phyloP scores from a whole-genome alignment of 2,113 vertebrate genomes.

The Anguilla rostrata region DNA sequence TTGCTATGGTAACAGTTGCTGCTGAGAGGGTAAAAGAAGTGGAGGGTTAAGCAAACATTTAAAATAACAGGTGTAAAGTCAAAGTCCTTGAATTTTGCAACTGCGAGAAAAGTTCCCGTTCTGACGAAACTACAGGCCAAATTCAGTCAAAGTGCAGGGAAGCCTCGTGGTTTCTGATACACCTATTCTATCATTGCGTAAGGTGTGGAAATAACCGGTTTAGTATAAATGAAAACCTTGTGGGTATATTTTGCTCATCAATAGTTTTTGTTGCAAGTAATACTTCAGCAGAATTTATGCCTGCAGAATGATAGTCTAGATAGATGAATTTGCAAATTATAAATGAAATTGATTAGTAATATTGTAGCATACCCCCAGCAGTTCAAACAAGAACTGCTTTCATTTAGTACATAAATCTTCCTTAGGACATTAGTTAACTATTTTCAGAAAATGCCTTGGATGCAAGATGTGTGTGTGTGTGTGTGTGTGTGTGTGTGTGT shows the following conservation, averaged over 20 bases:
- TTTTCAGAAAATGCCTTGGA: background rate
- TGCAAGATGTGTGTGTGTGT: too few relatives aligned
- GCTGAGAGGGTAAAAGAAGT: background rate
- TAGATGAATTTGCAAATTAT: too few relatives aligned
- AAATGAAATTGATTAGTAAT: background rate
- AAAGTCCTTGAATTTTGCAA: conserved; percentile 12
- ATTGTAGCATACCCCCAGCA: background rate
- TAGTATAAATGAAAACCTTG: too few relatives aligned
- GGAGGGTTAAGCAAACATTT: conserved; percentile 21
- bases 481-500: too few relatives aligned
- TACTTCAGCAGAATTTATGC: too few relatives aligned
- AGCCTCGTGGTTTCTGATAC: background rate
- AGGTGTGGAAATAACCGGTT: background rate
- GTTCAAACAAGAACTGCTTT: background rate
- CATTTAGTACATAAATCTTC: background rate
- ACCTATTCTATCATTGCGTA: background rate
- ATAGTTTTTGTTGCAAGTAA: too few relatives aligned
- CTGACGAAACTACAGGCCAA: background rate
- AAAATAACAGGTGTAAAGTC: background rate
- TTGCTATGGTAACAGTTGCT: background rate
- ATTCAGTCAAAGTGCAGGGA: background rate
- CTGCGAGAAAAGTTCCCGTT: background rate
- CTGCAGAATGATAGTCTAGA: too few relatives aligned
- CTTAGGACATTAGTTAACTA: background rate
- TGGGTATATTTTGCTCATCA: too few relatives aligned